phyloP scores from a whole-genome alignment of 2,797 vertebrate species.

The Pachyuromys duprasi region DNA sequence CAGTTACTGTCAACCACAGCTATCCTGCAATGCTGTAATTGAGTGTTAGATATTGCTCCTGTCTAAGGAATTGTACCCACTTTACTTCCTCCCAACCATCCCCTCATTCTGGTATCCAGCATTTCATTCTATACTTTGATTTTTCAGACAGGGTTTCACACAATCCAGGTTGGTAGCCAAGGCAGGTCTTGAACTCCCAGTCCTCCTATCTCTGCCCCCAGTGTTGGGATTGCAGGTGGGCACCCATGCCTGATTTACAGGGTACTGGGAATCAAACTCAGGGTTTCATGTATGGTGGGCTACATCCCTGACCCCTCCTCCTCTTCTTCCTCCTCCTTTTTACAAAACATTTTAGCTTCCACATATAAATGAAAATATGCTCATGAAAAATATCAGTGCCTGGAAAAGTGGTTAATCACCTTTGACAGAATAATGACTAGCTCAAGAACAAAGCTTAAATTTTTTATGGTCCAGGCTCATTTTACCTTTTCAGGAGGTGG shows the following conservation, averaged over 20 bases:
- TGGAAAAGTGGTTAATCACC: background rate
- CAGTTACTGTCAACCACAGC: background rate
- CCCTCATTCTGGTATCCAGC: background rate
- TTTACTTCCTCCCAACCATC: background rate
- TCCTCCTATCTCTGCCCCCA: background rate
- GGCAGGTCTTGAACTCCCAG: background rate
- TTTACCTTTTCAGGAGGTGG: background rate
- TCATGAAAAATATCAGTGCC: background rate
- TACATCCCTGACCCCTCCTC: background rate
- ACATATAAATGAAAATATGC: background rate
- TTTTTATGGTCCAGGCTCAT: background rate
- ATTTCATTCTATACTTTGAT: background rate
- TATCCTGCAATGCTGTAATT: background rate
- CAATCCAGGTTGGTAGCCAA: background rate
- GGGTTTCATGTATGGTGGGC: background rate
- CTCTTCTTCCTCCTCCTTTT: background rate
- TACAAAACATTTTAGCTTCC: background rate
- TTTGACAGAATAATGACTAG: conserved; percentile 39
- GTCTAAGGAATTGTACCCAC: background rate
- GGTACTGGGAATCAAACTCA: background rate
- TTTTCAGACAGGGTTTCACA: background rate
- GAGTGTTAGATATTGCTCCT: background rate
- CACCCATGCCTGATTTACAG: background rate
- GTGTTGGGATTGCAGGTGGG: background rate
- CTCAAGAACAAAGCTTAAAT: background rate